Evolutionary conservation across 2,113 vertebrate genomes (phyloP).

Genomic region (Podilymbus podiceps): DNA sequence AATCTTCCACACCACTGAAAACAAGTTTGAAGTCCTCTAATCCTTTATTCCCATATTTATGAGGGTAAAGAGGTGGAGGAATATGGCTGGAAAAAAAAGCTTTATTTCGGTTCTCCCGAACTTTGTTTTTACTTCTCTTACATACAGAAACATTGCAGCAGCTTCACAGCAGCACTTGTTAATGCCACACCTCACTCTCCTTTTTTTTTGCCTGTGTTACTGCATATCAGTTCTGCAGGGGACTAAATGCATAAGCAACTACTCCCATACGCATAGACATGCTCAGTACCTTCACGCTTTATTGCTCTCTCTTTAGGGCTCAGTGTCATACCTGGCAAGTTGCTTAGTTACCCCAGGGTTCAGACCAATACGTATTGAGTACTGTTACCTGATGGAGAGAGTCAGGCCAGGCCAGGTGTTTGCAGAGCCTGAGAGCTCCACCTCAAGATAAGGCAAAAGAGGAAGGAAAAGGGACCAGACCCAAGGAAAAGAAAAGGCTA

Average conservation of each 20-base stretch:
- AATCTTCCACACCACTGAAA: background rate
- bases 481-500: background rate
- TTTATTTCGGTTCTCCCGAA: background rate
- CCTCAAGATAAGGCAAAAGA: background rate
- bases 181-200: accelerated
- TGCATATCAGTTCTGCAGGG: background rate
- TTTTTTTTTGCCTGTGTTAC: background rate
- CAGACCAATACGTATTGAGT: too few species aligned
- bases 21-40: background rate
- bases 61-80: background rate
- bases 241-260: background rate
- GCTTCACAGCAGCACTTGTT: background rate
- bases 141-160: background rate
- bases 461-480: background rate
- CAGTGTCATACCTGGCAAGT: background rate
- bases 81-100: background rate
- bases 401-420: background rate
- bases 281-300: background rate
- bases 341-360: background rate
- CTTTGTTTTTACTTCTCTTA: background rate
- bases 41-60: background rate
- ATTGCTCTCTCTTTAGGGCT: background rate
- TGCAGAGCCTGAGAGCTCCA: background rate
- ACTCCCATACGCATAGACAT: background rate
- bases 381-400: background rate